A percentile compares a stretch with the other conserved stretches of the same genome.
Conservation (phyloP, 2,888 invertebrate species). For the Rhodophaea formosa region DNA sequence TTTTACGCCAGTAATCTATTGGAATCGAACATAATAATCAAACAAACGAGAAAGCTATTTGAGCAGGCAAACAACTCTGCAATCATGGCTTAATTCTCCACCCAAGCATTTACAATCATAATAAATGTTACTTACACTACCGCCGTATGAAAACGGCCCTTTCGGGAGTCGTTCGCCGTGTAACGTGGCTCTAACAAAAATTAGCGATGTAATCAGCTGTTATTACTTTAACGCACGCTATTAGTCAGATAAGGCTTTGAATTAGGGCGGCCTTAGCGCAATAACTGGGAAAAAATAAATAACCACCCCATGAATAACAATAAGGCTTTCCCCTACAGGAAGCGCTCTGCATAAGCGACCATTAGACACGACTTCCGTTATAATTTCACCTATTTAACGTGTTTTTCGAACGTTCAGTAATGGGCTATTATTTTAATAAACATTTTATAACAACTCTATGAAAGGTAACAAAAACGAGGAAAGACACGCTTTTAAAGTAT, state of each 20-base stretch:
- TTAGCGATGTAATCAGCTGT: slow-evolving; percentile 31
- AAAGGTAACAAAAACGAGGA: not conserved
- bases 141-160: slow-evolving; percentile 31
- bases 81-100: slow-evolving; percentile 3
- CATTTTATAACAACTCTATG: slow-evolving; percentile 11
- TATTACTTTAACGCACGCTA: slow-evolving; percentile 27
- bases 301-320: slow-evolving; percentile 51
- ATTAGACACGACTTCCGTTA: slow-evolving; percentile 54
- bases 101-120: not conserved
- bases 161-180: not conserved
- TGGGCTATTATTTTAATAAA: slow-evolving; percentile 37
- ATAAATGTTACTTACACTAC: not conserved
- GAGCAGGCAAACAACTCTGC: not conserved
- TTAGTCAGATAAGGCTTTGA: slow-evolving; percentile 41
- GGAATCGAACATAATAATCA: not conserved
- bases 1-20: too few species aligned
- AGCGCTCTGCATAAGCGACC: slow-evolving; percentile 42
- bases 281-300: slow-evolving; percentile 41
- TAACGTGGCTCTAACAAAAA: slow-evolving; percentile 23
- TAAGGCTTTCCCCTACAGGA: slow-evolving; percentile 52
- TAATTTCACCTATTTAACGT: slow-evolving; percentile 45
- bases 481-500: not conserved
- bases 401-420: slow-evolving; percentile 38
- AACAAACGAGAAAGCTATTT: not conserved
- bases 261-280: slow-evolving; percentile 37